phyloP scores from a whole-genome alignment of 2,113 vertebrate species.

The Muntiacus reevesi region DNA sequence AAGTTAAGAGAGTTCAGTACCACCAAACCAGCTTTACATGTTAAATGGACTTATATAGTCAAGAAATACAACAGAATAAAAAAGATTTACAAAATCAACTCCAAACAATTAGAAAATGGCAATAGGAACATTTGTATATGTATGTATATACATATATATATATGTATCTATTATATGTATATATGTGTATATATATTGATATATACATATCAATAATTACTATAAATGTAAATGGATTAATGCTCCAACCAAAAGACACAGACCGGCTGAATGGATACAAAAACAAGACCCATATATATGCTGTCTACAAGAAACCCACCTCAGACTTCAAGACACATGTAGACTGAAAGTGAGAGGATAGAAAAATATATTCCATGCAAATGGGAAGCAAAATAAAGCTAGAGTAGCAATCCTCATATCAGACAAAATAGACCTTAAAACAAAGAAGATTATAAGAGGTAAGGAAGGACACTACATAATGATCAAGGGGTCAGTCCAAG shows the following conservation, averaged over 20 bases:
- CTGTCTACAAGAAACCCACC: not conserved
- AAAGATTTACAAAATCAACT: not conserved
- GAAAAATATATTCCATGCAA: not conserved
- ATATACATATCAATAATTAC: not conserved
- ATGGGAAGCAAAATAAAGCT: not conserved
- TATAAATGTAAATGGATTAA: not conserved
- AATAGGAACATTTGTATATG: not conserved
- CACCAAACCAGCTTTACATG: not conserved
- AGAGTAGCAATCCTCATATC: not conserved
- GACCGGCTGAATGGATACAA: not conserved
- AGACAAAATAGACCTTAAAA: not conserved
- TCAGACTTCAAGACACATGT: not conserved
- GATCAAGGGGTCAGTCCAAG: not conserved
- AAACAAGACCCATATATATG: not conserved
- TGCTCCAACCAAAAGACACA: not conserved
- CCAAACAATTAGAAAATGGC: not conserved
- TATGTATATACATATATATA: not conserved
- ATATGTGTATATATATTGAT: not conserved
- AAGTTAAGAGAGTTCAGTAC: not conserved
- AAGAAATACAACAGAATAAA: not conserved
- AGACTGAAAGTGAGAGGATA: not conserved
- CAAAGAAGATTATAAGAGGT: not conserved
- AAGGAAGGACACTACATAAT: not conserved
- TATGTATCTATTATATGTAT: not conserved
- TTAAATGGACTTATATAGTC: not conserved